Base-by-base conservation (phyloP, 2,888 invertebrate species). In the Pherbina coryleti region DNA sequence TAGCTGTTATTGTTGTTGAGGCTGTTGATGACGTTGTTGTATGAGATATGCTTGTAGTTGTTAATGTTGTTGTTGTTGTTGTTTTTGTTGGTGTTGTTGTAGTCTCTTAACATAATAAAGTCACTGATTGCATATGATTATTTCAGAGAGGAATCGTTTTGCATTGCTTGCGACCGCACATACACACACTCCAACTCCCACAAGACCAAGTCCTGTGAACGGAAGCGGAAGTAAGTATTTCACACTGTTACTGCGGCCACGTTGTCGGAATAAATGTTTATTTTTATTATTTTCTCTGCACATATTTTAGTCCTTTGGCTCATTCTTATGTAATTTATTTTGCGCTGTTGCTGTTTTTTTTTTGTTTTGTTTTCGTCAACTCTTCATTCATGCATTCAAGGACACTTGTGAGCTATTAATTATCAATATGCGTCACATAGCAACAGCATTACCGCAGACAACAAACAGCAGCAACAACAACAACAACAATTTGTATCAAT, bases 381-480 rank as follows among this genome's bases (percentile, higher is more conserved):
- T 28, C 28, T 25, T 51, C 3, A 5, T 34, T 11, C 5, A 49
- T 19, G 55, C 31, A 34, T 53, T 19, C 55, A 71, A 34, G 60
- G 25, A 71, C 53, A 37, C 53, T 70, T 14, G 22, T 51, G 19
- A 9, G 64, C 28, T 22, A 74, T 74, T 62, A 62, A 74, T 62
- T 62, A 74, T 62, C 73, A 74, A 74, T 74, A 74, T 62, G 28
- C 71, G 22, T 25, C 49, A 62, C 51, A 62, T 31, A 62, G 57
- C 57, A 44, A 34, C 71, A 71, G n/a, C 57, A 67, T 34, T 5
- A 66, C n/a, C 64, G 19, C 28, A 34, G n/a, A 31, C 11, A 25
- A 22, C 22, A 28, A 22, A 66, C 49, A 67, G n/a, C 22, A 44
- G 31, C 64, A 34, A 34, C 64, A 64, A n/a, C 37, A 66, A 67